Evolutionary conservation across 2,888 invertebrate genomes (phyloP).

Genomic region (Synergus laeviventris): DNA sequence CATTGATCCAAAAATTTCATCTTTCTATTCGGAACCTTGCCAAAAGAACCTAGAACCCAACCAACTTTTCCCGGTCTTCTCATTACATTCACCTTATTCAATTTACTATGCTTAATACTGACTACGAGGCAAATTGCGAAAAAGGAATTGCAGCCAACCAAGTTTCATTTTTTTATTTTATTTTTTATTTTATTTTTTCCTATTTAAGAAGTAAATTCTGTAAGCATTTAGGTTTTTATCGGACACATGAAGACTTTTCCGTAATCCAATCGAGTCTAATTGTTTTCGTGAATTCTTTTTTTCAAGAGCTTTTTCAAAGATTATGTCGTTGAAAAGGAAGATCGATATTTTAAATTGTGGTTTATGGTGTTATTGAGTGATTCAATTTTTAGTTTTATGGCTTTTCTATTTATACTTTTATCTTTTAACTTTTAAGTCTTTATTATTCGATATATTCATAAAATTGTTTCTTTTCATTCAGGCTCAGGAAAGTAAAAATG

Average conservation of each 20-base stretch:
- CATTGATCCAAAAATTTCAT: slow-evolving; percentile 1
- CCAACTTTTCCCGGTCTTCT: not conserved
- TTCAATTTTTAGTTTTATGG: not conserved
- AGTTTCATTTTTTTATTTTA: not conserved
- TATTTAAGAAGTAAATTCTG: not conserved
- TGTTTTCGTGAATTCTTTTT: slow-evolving; percentile 12
- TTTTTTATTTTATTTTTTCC: not conserved
- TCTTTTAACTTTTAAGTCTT: not conserved
- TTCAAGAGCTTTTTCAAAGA: not conserved
- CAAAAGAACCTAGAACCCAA: not conserved
- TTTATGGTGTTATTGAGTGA: not conserved
- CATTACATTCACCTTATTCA: slow-evolving; percentile 27
- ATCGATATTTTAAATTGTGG: slow-evolving; percentile 8
- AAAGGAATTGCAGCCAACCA: not conserved
- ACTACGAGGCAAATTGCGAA: not conserved
- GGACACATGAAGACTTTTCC: slow-evolving; percentile 26
- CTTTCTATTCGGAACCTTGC: not conserved
- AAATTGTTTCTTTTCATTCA: slow-evolving; percentile 74
- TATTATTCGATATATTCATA: not conserved
- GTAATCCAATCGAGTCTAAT: slow-evolving; percentile 19
- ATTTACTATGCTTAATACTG: slow-evolving; percentile 28
- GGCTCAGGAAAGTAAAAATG: slow-evolving; percentile 99
- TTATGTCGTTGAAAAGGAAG: slow-evolving; percentile 18
- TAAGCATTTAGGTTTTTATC: slow-evolving; percentile 11
- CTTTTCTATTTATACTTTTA: not conserved